A percentile compares a stretch with the other conserved stretches of the same genome.
phyloP scores from a whole-genome alignment of 1,140 invertebrate species.

The Phocides pigmalion region DNA sequence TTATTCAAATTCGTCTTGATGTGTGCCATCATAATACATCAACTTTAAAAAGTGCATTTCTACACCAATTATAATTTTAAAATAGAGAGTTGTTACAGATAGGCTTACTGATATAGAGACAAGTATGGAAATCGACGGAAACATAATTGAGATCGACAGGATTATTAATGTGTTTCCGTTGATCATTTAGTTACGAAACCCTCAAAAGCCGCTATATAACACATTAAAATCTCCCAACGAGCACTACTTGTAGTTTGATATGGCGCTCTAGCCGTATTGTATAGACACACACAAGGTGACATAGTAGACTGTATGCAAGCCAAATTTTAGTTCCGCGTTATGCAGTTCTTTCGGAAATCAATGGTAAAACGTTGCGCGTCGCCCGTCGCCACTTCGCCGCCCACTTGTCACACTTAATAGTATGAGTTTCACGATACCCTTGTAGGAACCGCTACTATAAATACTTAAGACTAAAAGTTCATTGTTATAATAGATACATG shows the following conservation, averaged over 20 bases:
- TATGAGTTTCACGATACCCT: slow-evolving; percentile 1
- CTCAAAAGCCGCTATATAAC: not conserved
- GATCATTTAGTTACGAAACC: too few species aligned
- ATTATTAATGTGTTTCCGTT: too few species aligned
- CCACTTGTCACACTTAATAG: slow-evolving; percentile 9
- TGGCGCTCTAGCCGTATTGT: not conserved
- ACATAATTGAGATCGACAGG: too few species aligned
- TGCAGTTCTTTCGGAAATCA: slow-evolving; percentile 26
- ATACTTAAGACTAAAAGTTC: not conserved
- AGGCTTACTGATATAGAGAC: too few species aligned
- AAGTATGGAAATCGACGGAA: too few species aligned
- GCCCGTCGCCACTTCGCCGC: slow-evolving; percentile 41
- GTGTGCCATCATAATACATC: too few species aligned
- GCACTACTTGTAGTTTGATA: not conserved
- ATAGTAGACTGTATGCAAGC: not conserved
- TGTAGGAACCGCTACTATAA: not conserved
- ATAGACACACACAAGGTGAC: not conserved
- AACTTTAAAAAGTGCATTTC: too few species aligned
- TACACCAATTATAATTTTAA: too few species aligned
- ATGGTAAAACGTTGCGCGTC: slow-evolving; percentile 61
- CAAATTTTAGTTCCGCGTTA: slow-evolving; percentile 5
- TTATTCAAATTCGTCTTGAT: too few species aligned
- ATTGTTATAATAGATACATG: too few species aligned
- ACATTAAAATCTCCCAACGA: not conserved
- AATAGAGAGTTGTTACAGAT: too few species aligned